These are phyloP conservation scores for Polydrusus cervinus DNA, from an alignment of 2,888 invertebrate genomes.

Conservation along the genomic window DNA sequence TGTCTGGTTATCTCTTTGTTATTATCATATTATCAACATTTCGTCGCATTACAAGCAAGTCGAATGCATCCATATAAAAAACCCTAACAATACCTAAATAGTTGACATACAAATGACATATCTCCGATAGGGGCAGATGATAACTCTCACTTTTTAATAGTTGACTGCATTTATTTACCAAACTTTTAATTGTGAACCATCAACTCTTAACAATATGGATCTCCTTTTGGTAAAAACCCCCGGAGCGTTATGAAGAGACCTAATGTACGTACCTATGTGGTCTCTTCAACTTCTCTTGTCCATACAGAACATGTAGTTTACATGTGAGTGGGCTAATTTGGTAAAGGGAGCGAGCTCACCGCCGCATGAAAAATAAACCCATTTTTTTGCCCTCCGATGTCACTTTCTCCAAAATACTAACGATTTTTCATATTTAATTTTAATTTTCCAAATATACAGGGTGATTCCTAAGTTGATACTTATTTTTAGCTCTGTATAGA, in stretches of 20 bases:
- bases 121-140: slow-evolving; percentile 35
- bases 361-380: too few species aligned
- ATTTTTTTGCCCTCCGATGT: too few species aligned
- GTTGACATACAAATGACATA: neutral
- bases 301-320: slow-evolving; percentile 38
- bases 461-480: too few species aligned
- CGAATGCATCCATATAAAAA: too few species aligned
- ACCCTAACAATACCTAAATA: slow-evolving; percentile 9
- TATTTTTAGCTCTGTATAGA: too few species aligned
- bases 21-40: too few species aligned
- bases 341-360: neutral
- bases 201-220: slow-evolving; percentile 14
- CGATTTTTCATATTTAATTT: too few species aligned
- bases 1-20: too few species aligned
- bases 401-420: too few species aligned
- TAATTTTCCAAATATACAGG: too few species aligned
- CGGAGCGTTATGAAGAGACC: slow-evolving; percentile 65
- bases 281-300: slow-evolving; percentile 56
- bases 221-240: slow-evolving; percentile 54
- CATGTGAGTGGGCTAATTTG: slow-evolving; percentile 39
- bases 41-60: too few species aligned
- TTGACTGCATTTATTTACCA: slow-evolving; percentile 46
- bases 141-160: slow-evolving; percentile 37
- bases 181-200: slow-evolving; percentile 22
- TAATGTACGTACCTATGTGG: slow-evolving; percentile 69